Evolutionary conservation across 2,113 vertebrate species (phyloP).

Genomic region (Psittacara wagleri): DNA sequence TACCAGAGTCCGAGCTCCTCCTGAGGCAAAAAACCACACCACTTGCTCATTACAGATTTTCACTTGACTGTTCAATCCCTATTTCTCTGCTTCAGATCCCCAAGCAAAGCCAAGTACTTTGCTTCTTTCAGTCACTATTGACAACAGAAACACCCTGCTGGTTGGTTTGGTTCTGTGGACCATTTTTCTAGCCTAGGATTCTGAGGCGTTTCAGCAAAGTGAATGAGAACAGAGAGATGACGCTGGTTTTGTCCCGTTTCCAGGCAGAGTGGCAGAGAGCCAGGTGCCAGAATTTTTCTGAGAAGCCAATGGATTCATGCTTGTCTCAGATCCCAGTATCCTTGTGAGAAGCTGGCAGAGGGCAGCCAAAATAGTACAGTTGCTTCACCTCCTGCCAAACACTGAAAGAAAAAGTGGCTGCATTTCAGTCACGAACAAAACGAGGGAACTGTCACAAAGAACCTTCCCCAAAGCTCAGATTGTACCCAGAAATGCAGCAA

Average conservation of each 20-base stretch:
- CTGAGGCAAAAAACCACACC: not conserved
- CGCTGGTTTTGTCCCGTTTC: constrained; percentile 13
- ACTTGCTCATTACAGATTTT: not conserved
- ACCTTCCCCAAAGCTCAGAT: not conserved
- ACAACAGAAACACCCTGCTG: not conserved
- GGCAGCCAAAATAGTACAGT: not conserved
- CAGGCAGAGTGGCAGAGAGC: constrained; percentile 1
- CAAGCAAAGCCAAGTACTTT: not conserved
- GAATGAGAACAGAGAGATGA: not conserved
- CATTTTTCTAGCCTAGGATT: not conserved
- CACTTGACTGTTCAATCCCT: not conserved
- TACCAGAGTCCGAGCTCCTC: not conserved
- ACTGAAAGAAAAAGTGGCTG: not conserved
- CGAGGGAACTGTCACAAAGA: not conserved
- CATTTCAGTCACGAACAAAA: not conserved
- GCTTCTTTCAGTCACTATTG: not conserved
- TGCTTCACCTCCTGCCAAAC: not conserved
- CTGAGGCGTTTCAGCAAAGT: not conserved
- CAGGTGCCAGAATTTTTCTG: constrained; percentile 17
- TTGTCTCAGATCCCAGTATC: constrained; percentile 1
- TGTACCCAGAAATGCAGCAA: not conserved
- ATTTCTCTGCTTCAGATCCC: not conserved
- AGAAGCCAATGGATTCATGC: constrained; percentile 10
- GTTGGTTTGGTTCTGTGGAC: not conserved
- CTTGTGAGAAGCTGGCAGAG: constrained; percentile 26